Evolutionary conservation across 2,113 vertebrate species (phyloP), one percentile per base, ranked within the genome.

Genomic region (Pampusana beccarii): DNA sequence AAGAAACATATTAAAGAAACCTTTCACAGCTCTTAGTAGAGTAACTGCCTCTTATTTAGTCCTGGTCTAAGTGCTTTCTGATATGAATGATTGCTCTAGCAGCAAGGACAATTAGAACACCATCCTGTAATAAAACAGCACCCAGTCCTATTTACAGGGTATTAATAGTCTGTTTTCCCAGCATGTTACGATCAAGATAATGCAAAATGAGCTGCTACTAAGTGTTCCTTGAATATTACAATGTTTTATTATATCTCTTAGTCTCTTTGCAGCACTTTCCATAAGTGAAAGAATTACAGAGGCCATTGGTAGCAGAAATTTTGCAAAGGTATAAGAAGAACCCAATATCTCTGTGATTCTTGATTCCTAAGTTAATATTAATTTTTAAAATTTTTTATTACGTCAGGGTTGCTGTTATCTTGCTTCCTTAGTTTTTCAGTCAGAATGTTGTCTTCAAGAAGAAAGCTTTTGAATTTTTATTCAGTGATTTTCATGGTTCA

Each of bases 81-180:
- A 1, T 86, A 62, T 92, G 93, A 96, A 19, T 79, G 92, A 96
- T 89, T 67, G 50, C 77, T 94, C 44, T 53, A 60, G 90, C 83
- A 88, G 80, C 80, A 95, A 92, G 80, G 92, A 93, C 93, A 95
- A 94, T 95, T 96, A 93, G 88, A 96, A 51, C 72, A 94, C 48
- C 61, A 79, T 89, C 92, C 85, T 88, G 88, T 71, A 92, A 90
- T 95, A 94, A 96, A 96, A 71, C 95, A 95, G 96, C 92, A 96
- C 95, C 86, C 86, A 77, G 64, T 89, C 82, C 88, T 94, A 86
- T 94, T 94, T 91, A 77, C 70, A 75, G 80, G 50, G 53, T 83
- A 92, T 93, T 94, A 97, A 93, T 94, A 42, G 40, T 50, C 28
- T 85, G 73, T 65, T 92, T 89, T 96, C 88, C 57, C 80, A 95